Percentiles rank a stretch among this genome's conserved stretches.
phyloP scores from a whole-genome alignment of 2,888 invertebrate genomes.

The Dicyrtoma fusca region DNA sequence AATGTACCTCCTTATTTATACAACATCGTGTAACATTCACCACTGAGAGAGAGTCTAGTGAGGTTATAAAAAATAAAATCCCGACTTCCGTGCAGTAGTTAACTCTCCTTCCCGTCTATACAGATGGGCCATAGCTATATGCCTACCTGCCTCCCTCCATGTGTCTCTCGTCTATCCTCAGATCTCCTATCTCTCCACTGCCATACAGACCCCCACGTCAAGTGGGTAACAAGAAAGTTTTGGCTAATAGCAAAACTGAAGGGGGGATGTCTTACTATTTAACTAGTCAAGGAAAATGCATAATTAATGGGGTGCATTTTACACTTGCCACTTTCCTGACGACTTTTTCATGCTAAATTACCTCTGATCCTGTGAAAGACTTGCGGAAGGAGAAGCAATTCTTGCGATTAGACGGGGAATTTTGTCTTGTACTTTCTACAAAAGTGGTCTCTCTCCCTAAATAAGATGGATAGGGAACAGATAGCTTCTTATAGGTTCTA shows the following conservation, averaged over 20 bases:
- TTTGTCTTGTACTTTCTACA: conserved; percentile 4
- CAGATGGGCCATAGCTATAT: too few species aligned
- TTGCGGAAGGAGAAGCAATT: conserved; percentile 9
- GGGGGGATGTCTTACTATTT: conserved; percentile 3
- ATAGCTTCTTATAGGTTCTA: conserved; percentile 6
- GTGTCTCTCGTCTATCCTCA: too few species aligned
- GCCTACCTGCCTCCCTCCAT: too few species aligned
- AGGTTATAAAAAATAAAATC: too few species aligned
- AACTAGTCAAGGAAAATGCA: conserved; percentile 23
- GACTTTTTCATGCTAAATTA: conserved; percentile 44
- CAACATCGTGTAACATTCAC: too few species aligned
- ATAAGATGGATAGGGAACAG: conserved; percentile 1
- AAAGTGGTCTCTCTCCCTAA: neutral
- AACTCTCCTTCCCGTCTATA: too few species aligned
- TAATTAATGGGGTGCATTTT: conserved; percentile 41
- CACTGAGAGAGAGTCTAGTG: too few species aligned
- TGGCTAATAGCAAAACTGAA: conserved; percentile 9
- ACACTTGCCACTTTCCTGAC: conserved; percentile 34
- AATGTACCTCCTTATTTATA: too few species aligned
- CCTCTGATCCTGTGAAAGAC: conserved; percentile 24
- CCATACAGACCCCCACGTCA: too few species aligned
- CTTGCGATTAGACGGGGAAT: conserved; percentile 14
- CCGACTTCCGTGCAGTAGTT: too few species aligned
- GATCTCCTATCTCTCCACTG: too few species aligned
- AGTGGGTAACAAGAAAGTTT: too few species aligned